Conservation (phyloP, 1,140 invertebrate genomes). For the Cotesia chilonis region DNA sequence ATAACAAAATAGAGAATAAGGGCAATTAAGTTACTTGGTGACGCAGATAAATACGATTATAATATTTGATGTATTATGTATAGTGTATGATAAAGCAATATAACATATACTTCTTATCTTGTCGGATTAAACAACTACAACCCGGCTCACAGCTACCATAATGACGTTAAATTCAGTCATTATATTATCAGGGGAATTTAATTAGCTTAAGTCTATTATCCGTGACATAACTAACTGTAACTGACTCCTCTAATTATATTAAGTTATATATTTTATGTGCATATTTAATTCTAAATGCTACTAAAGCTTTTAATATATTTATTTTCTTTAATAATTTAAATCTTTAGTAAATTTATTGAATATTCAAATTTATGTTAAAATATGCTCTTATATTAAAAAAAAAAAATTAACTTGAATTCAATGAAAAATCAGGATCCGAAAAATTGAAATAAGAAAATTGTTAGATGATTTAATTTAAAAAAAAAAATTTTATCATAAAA, state of each 20-base stretch:
- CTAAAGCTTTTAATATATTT: no score
- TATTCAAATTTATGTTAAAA: no score
- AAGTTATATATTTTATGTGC: constrained; percentile 7
- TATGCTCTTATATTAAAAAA: no score
- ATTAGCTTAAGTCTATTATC: constrained; percentile 49
- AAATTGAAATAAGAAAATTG: no score
- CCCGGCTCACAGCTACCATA: constrained; percentile 28
- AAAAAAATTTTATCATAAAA: no score
- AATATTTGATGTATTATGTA: not conserved
- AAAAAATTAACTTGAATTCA: no score
- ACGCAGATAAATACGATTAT: not conserved
- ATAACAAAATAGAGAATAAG: no score
- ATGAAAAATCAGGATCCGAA: no score
- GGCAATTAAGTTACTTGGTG: no score
- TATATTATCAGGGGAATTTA: constrained; percentile 46
- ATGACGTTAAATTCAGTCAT: constrained; percentile 42
- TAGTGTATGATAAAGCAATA: constrained; percentile 3
- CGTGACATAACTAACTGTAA: constrained; percentile 20
- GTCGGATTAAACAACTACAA: constrained; percentile 38
- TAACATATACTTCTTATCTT: constrained; percentile 23
- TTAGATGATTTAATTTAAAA: no score
- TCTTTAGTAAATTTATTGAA: no score
- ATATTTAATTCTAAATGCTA: not conserved
- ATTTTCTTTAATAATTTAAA: no score
- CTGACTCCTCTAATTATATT: constrained; percentile 9